phyloP scores from a whole-genome alignment of 2,888 invertebrate genomes.

The Poecilobothrus nobilitatus region DNA sequence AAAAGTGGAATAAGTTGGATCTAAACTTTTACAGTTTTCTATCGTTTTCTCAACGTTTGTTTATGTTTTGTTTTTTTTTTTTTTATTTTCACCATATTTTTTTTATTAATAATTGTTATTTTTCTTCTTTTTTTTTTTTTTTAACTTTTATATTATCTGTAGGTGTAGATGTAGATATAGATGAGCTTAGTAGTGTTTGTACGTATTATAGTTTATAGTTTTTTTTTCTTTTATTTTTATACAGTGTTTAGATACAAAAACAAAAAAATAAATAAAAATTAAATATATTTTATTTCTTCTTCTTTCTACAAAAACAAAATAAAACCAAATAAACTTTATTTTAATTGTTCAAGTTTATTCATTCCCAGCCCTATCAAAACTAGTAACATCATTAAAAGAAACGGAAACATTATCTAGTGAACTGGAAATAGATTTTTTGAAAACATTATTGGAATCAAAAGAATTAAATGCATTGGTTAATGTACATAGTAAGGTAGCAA shows the following conservation, averaged over 20 bases:
- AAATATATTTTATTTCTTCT: not conserved
- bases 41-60: no score
- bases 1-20: no score
- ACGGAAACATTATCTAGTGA: slow-evolving; percentile 66
- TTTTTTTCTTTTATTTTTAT: no score
- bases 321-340: not conserved
- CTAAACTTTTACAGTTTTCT: no score
- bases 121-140: no score
- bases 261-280: no score
- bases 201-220: not conserved
- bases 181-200: not conserved
- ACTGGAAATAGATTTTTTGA: slow-evolving; percentile 78
- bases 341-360: slow-evolving; percentile 11
- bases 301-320: not conserved
- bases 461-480: slow-evolving; percentile 83
- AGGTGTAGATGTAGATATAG: not conserved
- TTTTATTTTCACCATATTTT: not conserved
- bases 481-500: slow-evolving; percentile 81
- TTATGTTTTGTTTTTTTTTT: not conserved
- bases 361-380: slow-evolving; percentile 64
- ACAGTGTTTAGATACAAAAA: not conserved
- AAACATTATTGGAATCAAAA: slow-evolving; percentile 73
- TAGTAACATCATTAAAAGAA: slow-evolving; percentile 74
- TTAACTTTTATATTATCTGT: not conserved
- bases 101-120: no score